These are phyloP conservation scores for Halichoerus grypus DNA, from an alignment of 2,113 vertebrate genomes.

Conservation along the genomic window DNA sequence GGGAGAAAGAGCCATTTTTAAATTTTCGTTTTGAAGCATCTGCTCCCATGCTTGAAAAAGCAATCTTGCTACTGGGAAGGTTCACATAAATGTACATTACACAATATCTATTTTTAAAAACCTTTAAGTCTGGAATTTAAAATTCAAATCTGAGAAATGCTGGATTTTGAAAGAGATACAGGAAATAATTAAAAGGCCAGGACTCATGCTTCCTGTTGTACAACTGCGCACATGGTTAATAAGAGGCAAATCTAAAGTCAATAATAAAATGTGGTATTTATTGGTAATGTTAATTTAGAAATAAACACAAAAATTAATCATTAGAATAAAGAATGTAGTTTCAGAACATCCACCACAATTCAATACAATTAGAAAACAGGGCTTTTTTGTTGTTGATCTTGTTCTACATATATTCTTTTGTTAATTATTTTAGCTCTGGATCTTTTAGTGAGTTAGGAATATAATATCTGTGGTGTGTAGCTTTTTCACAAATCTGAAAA, in stretches of 20 bases:
- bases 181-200: neutral
- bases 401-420: neutral
- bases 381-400: neutral
- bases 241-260: neutral
- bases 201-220: neutral
- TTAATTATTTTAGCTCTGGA: neutral
- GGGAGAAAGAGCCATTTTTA: neutral
- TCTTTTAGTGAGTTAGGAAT: neutral
- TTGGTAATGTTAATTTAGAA: slow-evolving; percentile 15
- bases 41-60: neutral
- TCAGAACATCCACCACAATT: neutral
- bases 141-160: neutral
- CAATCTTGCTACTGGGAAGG: neutral
- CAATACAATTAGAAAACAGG: neutral
- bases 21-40: neutral
- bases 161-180: slow-evolving; percentile 31
- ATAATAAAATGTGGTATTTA: neutral
- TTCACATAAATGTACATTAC: neutral
- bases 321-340: neutral
- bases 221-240: neutral
- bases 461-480: neutral
- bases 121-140: slow-evolving; percentile 1
- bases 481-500: neutral
- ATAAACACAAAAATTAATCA: neutral
- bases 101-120: neutral